A percentile compares a stretch with the other conserved stretches of the same genome.
Evolutionary conservation across 2,113 vertebrate genomes (phyloP).

Genomic region (Sapayoa aenigma): DNA sequence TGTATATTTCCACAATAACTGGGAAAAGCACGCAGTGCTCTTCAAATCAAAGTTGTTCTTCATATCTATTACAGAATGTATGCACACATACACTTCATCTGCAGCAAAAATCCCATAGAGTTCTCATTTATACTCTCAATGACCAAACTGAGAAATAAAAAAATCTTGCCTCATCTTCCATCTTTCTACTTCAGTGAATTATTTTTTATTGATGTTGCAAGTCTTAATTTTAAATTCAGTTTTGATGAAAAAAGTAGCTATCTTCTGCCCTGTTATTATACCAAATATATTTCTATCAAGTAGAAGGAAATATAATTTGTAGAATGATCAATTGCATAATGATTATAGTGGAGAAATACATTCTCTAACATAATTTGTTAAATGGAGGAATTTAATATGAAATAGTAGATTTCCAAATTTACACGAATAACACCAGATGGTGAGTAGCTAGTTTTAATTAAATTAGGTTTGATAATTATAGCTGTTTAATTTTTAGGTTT

Average conservation of each 20-base stretch:
- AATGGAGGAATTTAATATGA: slow-evolving; percentile 68
- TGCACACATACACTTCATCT: neutral
- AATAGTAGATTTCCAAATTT: slow-evolving; percentile 76
- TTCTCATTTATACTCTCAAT: neutral
- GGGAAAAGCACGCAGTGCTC: neutral
- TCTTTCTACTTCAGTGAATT: neutral
- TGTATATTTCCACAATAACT: neutral
- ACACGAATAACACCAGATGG: slow-evolving; percentile 79
- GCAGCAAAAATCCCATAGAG: neutral
- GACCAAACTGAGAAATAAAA: neutral
- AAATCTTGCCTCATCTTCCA: neutral
- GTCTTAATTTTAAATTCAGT: slow-evolving; percentile 32
- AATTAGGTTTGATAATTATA: slow-evolving; percentile 79
- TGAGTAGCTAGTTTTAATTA: slow-evolving; percentile 77
- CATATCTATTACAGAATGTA: neutral
- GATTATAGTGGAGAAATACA: slow-evolving; percentile 60
- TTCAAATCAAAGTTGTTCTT: neutral
- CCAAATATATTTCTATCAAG: slow-evolving; percentile 70
- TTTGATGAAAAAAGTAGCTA: slow-evolving; percentile 60
- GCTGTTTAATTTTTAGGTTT: slow-evolving; percentile 78
- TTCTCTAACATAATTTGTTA: slow-evolving; percentile 68
- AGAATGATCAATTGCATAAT: slow-evolving; percentile 71
- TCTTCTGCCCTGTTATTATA: slow-evolving; percentile 64
- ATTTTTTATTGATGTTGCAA: slow-evolving; percentile 22
- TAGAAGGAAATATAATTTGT: slow-evolving; percentile 71